Percentiles rank a stretch among this genome's conserved stretches.
phyloP scores from a whole-genome alignment of 2,888 invertebrate species.

The Pherbina coryleti region DNA sequence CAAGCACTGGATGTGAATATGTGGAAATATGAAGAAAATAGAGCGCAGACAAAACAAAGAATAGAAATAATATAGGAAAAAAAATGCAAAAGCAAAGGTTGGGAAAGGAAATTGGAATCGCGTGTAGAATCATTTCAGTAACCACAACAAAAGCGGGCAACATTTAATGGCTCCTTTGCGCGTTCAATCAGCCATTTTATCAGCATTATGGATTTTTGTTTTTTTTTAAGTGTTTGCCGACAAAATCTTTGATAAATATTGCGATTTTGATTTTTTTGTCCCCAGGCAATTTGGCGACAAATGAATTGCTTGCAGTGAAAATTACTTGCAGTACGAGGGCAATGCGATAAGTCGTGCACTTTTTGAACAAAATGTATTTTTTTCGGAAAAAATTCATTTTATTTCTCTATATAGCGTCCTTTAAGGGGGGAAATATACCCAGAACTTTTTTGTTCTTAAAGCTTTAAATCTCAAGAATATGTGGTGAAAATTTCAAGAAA shows the following conservation, averaged over 20 bases:
- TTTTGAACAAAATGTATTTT: too few relatives aligned
- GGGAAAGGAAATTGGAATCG: background rate
- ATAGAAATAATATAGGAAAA: background rate
- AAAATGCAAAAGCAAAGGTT: background rate
- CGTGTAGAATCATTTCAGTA: background rate
- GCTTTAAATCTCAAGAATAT: too few relatives aligned
- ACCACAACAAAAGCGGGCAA: background rate
- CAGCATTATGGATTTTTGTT: slow-evolving; percentile 16
- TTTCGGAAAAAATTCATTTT: too few relatives aligned
- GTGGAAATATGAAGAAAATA: background rate
- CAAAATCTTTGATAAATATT: background rate
- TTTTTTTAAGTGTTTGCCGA: background rate
- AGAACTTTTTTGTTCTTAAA: too few relatives aligned
- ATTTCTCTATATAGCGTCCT: too few relatives aligned
- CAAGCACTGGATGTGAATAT: background rate
- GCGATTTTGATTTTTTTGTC: background rate
- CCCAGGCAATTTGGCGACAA: background rate
- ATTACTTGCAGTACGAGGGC: too few relatives aligned
- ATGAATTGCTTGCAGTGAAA: too few relatives aligned
- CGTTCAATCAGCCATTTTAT: slow-evolving; percentile 42
- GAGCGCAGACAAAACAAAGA: background rate
- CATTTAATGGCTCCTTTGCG: background rate
- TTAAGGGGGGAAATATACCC: too few relatives aligned
- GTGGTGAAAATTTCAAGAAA: too few relatives aligned
- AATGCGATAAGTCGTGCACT: too few relatives aligned